Conservation (phyloP, 2,888 invertebrate species). For the Cephus spinipes region DNA sequence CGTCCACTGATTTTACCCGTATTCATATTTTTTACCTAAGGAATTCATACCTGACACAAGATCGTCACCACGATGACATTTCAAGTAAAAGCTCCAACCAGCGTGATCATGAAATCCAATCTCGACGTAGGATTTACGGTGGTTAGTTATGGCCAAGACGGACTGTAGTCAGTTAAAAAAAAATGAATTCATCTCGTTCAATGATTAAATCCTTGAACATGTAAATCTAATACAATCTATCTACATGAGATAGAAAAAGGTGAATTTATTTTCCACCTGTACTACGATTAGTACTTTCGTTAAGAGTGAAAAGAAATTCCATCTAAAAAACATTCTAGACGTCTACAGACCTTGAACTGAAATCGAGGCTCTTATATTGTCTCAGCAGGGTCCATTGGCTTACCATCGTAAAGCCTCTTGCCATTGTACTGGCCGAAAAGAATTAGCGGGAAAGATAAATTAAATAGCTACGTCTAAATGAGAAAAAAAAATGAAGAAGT, state of each 20-base stretch:
- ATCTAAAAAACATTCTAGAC: slow-evolving; percentile 35
- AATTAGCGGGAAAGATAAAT: background rate
- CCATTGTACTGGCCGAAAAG: background rate
- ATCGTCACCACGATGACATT: background rate
- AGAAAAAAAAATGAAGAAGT: background rate
- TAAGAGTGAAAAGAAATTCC: slow-evolving; percentile 29
- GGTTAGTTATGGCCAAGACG: background rate
- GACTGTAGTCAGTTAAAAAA: background rate
- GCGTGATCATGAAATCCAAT: background rate
- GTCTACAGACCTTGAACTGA: slow-evolving; percentile 43
- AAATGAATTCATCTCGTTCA: background rate
- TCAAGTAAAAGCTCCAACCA: background rate
- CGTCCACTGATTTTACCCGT: slow-evolving; percentile 12
- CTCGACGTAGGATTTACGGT: background rate
- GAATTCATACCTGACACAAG: background rate
- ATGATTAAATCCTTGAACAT: slow-evolving; percentile 35
- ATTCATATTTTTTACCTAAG: background rate
- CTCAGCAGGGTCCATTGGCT: background rate
- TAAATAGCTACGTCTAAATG: background rate
- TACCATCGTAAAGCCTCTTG: background rate
- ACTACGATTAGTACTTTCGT: slow-evolving; percentile 26
- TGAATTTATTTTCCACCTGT: slow-evolving; percentile 23
- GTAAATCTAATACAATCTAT: background rate
- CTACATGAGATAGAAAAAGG: background rate
- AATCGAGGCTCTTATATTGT: slow-evolving; percentile 8